These are phyloP conservation scores for Xiphophorus maculatus DNA, from an alignment of 2,113 vertebrate genomes.

Conservation along the genomic window DNA sequence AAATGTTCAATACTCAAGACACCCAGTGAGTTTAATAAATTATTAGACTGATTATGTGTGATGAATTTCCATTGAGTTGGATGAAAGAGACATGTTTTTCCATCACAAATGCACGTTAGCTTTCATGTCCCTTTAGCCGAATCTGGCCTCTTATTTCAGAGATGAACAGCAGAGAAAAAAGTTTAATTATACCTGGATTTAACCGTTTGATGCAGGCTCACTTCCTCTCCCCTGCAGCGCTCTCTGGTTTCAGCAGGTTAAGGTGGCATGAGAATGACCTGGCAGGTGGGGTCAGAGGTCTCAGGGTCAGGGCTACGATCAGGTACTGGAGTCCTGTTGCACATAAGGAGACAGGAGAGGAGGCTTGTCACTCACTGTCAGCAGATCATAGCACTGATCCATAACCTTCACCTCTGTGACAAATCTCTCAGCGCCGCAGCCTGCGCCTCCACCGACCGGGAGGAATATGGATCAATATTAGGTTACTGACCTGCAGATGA, in stretches of 20 bases:
- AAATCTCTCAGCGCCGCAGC: constrained; percentile 58
- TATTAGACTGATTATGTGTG: neutral
- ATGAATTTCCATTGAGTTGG: neutral
- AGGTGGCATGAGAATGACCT: constrained; percentile 81
- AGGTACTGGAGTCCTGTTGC: constrained; percentile 79
- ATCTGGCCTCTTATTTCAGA: constrained; percentile 5
- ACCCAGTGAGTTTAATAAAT: neutral
- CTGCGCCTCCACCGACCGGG: constrained; percentile 26
- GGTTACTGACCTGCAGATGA: constrained; percentile 50
- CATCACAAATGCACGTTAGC: neutral
- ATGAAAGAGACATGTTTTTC: neutral
- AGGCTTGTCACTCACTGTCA: constrained; percentile 83
- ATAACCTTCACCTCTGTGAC: constrained; percentile 61
- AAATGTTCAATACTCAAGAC: no score
- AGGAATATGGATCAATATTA: constrained; percentile 48
- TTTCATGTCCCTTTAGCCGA: neutral
- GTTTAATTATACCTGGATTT: constrained; percentile 14
- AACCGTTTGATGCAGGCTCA: constrained; percentile 42
- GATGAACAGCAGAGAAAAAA: neutral
- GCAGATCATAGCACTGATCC: constrained; percentile 72
- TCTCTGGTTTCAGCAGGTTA: constrained; percentile 83
- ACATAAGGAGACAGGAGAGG: constrained; percentile 73
- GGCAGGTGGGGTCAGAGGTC: constrained; percentile 81
- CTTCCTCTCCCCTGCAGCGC: constrained; percentile 55
- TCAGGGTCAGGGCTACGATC: constrained; percentile 75